Conservation (phyloP, 2,888 invertebrate genomes). For the Pandemis cinnamomeana region DNA sequence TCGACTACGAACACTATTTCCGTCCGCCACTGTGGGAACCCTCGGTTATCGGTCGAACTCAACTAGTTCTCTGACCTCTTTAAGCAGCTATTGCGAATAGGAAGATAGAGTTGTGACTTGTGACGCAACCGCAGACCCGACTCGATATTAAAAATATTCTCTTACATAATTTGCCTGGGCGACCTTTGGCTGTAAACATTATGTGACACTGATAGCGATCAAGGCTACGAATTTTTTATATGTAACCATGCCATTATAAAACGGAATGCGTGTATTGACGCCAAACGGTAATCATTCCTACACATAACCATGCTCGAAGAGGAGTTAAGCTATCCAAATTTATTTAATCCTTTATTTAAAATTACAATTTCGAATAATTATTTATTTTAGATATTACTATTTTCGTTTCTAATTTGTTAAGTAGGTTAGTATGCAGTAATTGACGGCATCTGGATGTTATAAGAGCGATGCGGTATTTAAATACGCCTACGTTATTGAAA, state of each 20-base stretch:
- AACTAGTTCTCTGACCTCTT: slow-evolving; percentile 72
- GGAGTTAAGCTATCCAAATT: background rate
- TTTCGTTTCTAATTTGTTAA: background rate
- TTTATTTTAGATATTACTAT: background rate
- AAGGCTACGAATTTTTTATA: slow-evolving; percentile 11
- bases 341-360: background rate
- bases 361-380: background rate
- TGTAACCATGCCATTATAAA: background rate
- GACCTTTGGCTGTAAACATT: slow-evolving; percentile 19
- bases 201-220: slow-evolving; percentile 35
- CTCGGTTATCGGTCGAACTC: slow-evolving; percentile 54
- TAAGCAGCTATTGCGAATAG: slow-evolving; percentile 41
- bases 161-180: slow-evolving; percentile 22
- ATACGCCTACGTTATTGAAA: slow-evolving; percentile 22
- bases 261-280: background rate
- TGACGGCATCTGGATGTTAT: slow-evolving; percentile 4
- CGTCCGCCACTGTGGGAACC: slow-evolving; percentile 59
- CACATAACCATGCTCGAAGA: background rate
- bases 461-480: slow-evolving; percentile 26
- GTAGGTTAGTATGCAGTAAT: slow-evolving; percentile 5
- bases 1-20: slow-evolving; percentile 69
- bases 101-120: slow-evolving; percentile 15
- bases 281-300: background rate
- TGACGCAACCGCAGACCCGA: slow-evolving; percentile 5
- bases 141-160: slow-evolving; percentile 1